Conservation (phyloP, 2,113 vertebrate genomes). For the Pelecanus crispus region DNA sequence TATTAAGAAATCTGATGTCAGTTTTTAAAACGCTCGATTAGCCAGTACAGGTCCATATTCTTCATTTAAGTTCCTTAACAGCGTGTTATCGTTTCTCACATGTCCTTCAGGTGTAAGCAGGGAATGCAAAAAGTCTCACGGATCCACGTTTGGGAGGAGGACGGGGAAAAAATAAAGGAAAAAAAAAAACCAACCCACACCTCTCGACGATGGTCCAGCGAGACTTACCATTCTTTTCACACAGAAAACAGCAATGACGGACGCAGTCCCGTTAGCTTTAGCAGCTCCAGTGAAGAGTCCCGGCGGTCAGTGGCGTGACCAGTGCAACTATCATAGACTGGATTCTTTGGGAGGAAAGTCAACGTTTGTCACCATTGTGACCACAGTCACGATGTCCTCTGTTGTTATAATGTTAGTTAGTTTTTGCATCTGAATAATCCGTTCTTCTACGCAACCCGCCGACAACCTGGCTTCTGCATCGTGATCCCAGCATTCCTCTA, state of each 20-base stretch:
- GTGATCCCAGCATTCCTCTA: constrained; percentile 99
- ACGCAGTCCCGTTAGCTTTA: constrained; percentile 60
- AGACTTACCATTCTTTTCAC: constrained; percentile 48
- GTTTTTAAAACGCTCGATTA: constrained; percentile 69
- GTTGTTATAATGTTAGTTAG: constrained; percentile 88
- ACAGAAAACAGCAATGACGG: neutral
- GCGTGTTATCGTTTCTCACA: neutral
- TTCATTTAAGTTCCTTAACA: constrained; percentile 61
- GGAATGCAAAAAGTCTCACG: constrained; percentile 64
- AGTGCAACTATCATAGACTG: constrained; percentile 90
- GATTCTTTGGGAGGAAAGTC: constrained; percentile 99
- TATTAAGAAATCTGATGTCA: constrained; percentile 75
- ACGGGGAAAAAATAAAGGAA: neutral
- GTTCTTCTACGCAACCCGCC: constrained; percentile 94
- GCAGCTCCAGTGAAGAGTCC: constrained; percentile 78
- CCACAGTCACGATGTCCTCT: constrained; percentile 96
- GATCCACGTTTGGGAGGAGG: constrained; percentile 42
- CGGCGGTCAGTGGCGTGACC: constrained; percentile 56
- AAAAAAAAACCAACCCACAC: neutral
- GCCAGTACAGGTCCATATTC: constrained; percentile 61
- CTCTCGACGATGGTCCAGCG: constrained; percentile 28
- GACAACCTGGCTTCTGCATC: constrained; percentile 95
- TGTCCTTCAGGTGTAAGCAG: constrained; percentile 56
- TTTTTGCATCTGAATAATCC: constrained; percentile 96
- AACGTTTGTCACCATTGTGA: constrained; percentile 98